Evolutionary conservation across 2,113 vertebrate species (phyloP), one percentile per base, ranked within the genome.

Genomic region (Pan paniscus): DNA sequence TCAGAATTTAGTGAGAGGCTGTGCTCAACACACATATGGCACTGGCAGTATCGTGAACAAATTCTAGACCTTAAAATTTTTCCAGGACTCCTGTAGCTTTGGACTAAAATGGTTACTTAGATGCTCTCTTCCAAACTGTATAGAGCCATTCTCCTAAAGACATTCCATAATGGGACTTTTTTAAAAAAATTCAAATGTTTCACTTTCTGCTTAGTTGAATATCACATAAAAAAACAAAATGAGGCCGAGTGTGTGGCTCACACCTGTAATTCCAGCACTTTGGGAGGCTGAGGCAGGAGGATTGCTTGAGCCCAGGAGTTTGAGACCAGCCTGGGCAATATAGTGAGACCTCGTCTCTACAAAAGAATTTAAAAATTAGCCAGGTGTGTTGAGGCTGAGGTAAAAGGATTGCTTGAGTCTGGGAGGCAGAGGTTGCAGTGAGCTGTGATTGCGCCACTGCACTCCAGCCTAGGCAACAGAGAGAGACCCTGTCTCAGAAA

Each of bases 1-100:
- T 55, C 14, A 68, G 75, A 78, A 86, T 82, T 50, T 92, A 89
- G 93, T 22, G 67, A 96, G 67, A 96, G 52, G 30, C 40, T 81
- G 23, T 85, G 25, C 9, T 90, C 43, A 68, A 30, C 43, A 73
- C 46, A 73, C 2, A 14, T 22, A 59, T 57, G 67, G 8, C 72
- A 82, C 50, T 32, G 72, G 43, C 9, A 85, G n/a, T 89, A 82
- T 80, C 82, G 64, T 81, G 50, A 78, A 32, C 27, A 86, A 78
- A 78, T 85, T 46, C 22, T 64, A 52, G 79, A 8, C 57, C 18
- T 81, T 86, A 61, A 55, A 80, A 68, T 97, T 84, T 91, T 64
- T 81, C n/a, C 38, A 97, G 68, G 11, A 50, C 12, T 73, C 48
- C 38, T 81, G 12, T 30, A 59, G 22, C 25, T 72, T 57, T 95